A percentile compares a stretch with the other conserved stretches of the same genome.
Evolutionary conservation across 2,888 invertebrate species (phyloP).

Genomic region (Nomada hirtipes): DNA sequence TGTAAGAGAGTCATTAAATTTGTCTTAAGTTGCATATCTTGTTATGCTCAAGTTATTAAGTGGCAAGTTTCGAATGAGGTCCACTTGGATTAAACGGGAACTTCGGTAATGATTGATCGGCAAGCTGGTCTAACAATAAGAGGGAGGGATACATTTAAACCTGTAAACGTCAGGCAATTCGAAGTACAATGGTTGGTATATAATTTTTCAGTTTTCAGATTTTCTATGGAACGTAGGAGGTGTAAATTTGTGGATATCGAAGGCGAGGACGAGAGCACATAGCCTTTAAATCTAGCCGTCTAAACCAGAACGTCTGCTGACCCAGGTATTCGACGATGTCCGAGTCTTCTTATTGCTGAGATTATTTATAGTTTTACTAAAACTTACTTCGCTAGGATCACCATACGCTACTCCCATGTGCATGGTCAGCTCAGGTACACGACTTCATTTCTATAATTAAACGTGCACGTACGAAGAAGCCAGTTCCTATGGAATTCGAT

Average conservation of each 20-base stretch:
- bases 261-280: background rate
- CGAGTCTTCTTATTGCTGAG: conserved; percentile 57
- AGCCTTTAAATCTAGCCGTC: conserved; percentile 39
- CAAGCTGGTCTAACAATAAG: too few relatives aligned
- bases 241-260: conserved; percentile 1
- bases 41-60: too few relatives aligned
- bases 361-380: conserved; percentile 74
- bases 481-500: conserved; percentile 57
- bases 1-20: too few relatives aligned
- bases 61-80: too few relatives aligned
- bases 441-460: conserved; percentile 71
- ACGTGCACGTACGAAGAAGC: conserved; percentile 35
- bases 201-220: background rate
- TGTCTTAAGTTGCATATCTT: too few relatives aligned
- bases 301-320: conserved; percentile 64
- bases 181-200: too few relatives aligned
- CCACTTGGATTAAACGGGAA: too few relatives aligned
- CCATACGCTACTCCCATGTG: conserved; percentile 64
- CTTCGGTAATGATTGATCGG: background rate
- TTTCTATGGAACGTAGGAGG: background rate
- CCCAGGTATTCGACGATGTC: conserved; percentile 63
- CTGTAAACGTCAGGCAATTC: background rate
- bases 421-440: conserved; percentile 62
- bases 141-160: too few relatives aligned
- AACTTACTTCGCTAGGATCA: conserved; percentile 67